Base-by-base conservation (phyloP, 2,888 invertebrate genomes). In the Dendrolimus pini region DNA sequence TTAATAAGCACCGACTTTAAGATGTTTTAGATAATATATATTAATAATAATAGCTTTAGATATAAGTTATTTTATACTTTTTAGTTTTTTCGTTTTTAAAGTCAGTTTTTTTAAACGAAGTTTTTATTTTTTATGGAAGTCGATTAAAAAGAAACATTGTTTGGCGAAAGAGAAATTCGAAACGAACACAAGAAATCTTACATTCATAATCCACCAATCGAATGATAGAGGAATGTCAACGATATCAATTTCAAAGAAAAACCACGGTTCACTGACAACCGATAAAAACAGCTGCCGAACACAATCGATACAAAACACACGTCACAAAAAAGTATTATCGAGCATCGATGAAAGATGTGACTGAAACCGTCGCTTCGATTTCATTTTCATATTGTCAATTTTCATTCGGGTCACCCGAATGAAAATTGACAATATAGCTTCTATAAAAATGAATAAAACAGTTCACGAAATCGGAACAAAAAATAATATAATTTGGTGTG, bases 161-260 rank as follows among this genome's bases (percentile, higher is more conserved):
- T 59, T 60, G 61, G 55, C 59, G 63, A 63, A 68, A 58, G 61
- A 62, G 62, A 54, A 58, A 62, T 60, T 62, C 64, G 62, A 54
- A 57, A 41, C 55, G 54, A 59, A 54, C 55, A 12, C 8, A 58
- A 9, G 10, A 47, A 47, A 47, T 47, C 7, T 47, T 9, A 47
- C 1, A 47, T 10, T 47, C 10, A 10, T 47, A 10, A 47, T 2
- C 12, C 2, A 10, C 12, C 47, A 47, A 47, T 10, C 47, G 12
- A 47, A 47, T 47, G 47, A 47, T 47, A 47, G 10, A 47, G 3
- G 12, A 12, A 47, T 10, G 6, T 12, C 8, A 47, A 12, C 6
- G 6, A 47, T 12, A 47, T 47, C 47, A 10, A 47, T 47, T 47
- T 47, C 47, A 2, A 47, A 47, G 9, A 47, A 47, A 10, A 47